Evolutionary conservation across 2,888 invertebrate species (phyloP).

Genomic region (Pedicia rivosa): DNA sequence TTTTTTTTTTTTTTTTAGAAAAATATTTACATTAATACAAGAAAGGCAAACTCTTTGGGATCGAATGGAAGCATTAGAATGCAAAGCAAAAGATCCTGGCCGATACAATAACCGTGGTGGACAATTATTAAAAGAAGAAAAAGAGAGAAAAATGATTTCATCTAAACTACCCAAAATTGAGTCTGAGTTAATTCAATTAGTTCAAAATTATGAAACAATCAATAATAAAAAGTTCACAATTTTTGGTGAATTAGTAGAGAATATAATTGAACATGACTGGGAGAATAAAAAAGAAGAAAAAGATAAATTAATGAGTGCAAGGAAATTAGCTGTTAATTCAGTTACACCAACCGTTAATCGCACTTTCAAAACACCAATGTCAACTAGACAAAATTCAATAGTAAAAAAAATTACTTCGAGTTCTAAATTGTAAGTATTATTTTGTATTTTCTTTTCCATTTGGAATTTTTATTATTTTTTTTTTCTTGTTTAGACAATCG

Average conservation of each 20-base stretch:
- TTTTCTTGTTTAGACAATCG: too few relatives aligned
- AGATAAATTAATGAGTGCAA: slow-evolving; percentile 31
- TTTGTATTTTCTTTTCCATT: neutral
- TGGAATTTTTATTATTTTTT: too few relatives aligned
- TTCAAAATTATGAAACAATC: slow-evolving; percentile 35
- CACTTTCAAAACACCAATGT: slow-evolving; percentile 13
- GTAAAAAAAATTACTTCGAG: slow-evolving; percentile 19
- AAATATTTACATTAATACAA: slow-evolving; percentile 46
- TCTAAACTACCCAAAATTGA: slow-evolving; percentile 60
- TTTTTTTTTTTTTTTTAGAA: slow-evolving; percentile 24
- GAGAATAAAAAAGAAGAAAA: slow-evolving; percentile 31
- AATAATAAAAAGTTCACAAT: slow-evolving; percentile 41
- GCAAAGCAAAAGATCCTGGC: slow-evolving; percentile 59
- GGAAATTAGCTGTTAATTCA: slow-evolving; percentile 18
- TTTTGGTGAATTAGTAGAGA: slow-evolving; percentile 43
- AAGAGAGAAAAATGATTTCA: slow-evolving; percentile 61
- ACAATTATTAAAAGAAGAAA: slow-evolving; percentile 70
- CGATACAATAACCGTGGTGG: slow-evolving; percentile 80
- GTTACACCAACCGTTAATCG: slow-evolving; percentile 10
- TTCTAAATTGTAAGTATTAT: slow-evolving; percentile 5
- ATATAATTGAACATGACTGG: slow-evolving; percentile 44
- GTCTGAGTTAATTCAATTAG: slow-evolving; percentile 40
- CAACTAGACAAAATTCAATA: slow-evolving; percentile 11
- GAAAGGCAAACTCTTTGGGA: slow-evolving; percentile 55
- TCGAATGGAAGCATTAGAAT: slow-evolving; percentile 59